A percentile compares a stretch with the other conserved stretches of the same genome.
phyloP scores from a whole-genome alignment of 2,888 invertebrate genomes.

The Drosophila falleni region DNA sequence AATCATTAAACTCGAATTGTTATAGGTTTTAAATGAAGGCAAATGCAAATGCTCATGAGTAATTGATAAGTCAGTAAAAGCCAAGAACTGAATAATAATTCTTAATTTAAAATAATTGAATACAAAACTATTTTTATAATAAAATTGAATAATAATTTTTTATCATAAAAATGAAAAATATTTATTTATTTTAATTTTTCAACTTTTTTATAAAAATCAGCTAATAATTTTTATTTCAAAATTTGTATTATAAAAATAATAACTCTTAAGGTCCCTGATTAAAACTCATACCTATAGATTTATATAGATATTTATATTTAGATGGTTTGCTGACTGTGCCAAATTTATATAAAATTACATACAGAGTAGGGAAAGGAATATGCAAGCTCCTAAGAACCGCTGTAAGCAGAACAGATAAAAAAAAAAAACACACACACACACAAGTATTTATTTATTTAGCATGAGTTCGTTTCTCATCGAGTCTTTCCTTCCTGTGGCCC shows the following conservation, averaged over 20 bases:
- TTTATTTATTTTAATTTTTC: too few species aligned
- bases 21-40: slow-evolving; percentile 16
- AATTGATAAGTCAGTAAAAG: slow-evolving; percentile 16
- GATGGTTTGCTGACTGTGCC: neutral
- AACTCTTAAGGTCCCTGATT: too few species aligned
- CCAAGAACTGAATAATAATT: too few species aligned
- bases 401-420: neutral
- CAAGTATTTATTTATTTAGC: slow-evolving; percentile 3
- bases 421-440: neutral
- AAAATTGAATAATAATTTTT: too few species aligned
- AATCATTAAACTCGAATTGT: slow-evolving; percentile 10
- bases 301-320: neutral
- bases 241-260: too few species aligned
- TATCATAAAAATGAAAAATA: too few species aligned
- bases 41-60: slow-evolving; percentile 14
- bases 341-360: neutral
- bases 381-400: neutral
- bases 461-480: neutral
- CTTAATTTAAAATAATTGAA: too few species aligned
- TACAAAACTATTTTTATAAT: too few species aligned
- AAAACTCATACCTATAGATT: neutral
- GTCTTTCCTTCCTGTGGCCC: slow-evolving; percentile 14
- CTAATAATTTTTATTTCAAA: too few species aligned
- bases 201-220: too few species aligned
- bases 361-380: neutral